Base-by-base conservation (phyloP, 35 echinoderm and acorn worm species). In the Anneissia japonica region DNA sequence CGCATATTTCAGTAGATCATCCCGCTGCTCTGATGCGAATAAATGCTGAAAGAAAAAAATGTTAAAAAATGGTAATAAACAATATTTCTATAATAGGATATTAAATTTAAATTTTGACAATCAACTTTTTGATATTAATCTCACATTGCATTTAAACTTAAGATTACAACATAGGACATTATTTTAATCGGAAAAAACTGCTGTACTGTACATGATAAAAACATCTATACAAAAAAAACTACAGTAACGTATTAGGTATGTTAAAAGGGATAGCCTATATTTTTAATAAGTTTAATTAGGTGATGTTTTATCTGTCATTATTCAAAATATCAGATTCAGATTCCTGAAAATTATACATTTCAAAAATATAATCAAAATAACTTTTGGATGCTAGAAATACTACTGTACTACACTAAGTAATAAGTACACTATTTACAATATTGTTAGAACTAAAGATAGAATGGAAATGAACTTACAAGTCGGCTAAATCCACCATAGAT, bases 401-500 rank as follows among this genome's bases (percentile, higher is more conserved):
- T n/a, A n/a, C n/a, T n/a, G n/a, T n/a, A n/a, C n/a, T n/a, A n/a
- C n/a, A n/a, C n/a, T n/a, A n/a, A n/a, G n/a, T n/a, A n/a, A n/a
- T n/a, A n/a, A n/a, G n/a, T n/a, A n/a, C n/a, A n/a, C n/a, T n/a
- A n/a, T n/a, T n/a, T n/a, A n/a, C n/a, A n/a, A n/a, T n/a, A n/a
- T n/a, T n/a, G n/a, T n/a, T n/a, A n/a, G n/a, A n/a, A n/a, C n/a
- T n/a, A n/a, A n/a, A n/a, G n/a, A n/a, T n/a, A n/a, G n/a, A n/a
- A n/a, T n/a, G n/a, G n/a, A 34, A 39, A 46, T 10, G 36, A 10
- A 92, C 95, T 97, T 82, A 97, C 95, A 80, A 97, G 79, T 93
- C 95, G 87, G 55, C 88, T 93, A 55, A 97, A 97, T 19, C 95
- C 95, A 38, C 95, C 95, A 86, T 97, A 86, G 12, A 93, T 86